Evolutionary conservation across 1,140 invertebrate genomes (phyloP), one percentile per base, ranked within the genome.

Genomic region (Drosophila repleta): DNA sequence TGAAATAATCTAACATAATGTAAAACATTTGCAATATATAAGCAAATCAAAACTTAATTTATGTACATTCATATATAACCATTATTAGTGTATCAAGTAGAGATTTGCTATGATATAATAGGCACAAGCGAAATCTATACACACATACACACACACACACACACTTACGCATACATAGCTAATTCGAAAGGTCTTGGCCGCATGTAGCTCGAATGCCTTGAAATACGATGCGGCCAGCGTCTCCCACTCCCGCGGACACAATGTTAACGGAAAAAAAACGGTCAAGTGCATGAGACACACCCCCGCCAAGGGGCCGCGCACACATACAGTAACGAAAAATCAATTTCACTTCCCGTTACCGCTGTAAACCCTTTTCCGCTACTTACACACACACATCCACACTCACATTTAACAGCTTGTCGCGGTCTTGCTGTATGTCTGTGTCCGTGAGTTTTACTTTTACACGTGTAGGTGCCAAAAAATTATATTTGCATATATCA

Each of bases 251-350:
- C n/a, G 35, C 56, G 61, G 46, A 32, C 35, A 70, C 52, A 56
- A 67, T 45, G 61, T 37, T 48, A 39, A 51, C 32, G 29, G 15
- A 43, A 58, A 55, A 29, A 57, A 58, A 66, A 39, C 65, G 79
- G 79, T 78, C 74, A 80, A 76, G 77, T 67, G 58, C 78, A 74
- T 41, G 52, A 56, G 72, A 67, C 70, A 67, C 79, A 62, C 62
- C 55, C 51, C 43, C 69, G 51, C 24, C 26, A 61, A 61, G 61
- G 21, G 26, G 26, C 32, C 51, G 41, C 35, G 48, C 60, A 46
- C 69, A 51, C 43, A 41, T 1, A 20, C 11, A 18, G 3, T 32
- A 24, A 61, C 49, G 69, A 74, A 85, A 85, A 85, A 85, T 85
- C 81, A 85, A 85, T 85, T 85, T 68, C 35, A 62, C 45, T 51